Evolutionary conservation across 2,113 vertebrate species (phyloP).

Genomic region (Eptatretus burgeri): DNA sequence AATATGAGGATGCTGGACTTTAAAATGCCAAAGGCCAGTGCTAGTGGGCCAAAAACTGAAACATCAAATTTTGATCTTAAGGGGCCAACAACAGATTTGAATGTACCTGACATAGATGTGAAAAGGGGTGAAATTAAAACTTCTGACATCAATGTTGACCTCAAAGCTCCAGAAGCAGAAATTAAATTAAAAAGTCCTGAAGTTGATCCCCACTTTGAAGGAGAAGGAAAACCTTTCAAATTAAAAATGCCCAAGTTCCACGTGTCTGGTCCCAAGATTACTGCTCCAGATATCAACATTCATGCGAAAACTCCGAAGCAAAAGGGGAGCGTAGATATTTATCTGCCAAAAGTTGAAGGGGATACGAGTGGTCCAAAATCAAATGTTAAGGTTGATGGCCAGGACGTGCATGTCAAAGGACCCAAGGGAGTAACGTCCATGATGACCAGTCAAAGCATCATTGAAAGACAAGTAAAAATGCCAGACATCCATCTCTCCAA

Average conservation of each 20-base stretch:
- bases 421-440: too few relatives aligned
- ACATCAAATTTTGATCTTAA: neutral
- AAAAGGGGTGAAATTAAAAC: too few relatives aligned
- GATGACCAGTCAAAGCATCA: too few relatives aligned
- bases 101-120: too few relatives aligned
- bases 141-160: neutral
- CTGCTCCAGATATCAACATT: slow-evolving; percentile 6
- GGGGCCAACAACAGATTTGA: neutral
- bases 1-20: neutral
- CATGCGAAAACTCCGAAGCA: neutral
- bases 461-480: too few relatives aligned
- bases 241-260: slow-evolving; percentile 1
- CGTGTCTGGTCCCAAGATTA: neutral
- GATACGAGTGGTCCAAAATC: neutral
- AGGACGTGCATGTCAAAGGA: too few relatives aligned
- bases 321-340: neutral
- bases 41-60: neutral
- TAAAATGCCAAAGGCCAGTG: neutral
- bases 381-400: too few relatives aligned
- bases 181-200: neutral
- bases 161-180: slow-evolving; percentile 1
- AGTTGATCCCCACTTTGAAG: neutral
- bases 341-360: neutral
- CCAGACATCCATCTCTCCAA: too few relatives aligned
- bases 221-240: neutral